Conservation (phyloP, 1,140 invertebrate species). For the Hetaerina americana region DNA sequence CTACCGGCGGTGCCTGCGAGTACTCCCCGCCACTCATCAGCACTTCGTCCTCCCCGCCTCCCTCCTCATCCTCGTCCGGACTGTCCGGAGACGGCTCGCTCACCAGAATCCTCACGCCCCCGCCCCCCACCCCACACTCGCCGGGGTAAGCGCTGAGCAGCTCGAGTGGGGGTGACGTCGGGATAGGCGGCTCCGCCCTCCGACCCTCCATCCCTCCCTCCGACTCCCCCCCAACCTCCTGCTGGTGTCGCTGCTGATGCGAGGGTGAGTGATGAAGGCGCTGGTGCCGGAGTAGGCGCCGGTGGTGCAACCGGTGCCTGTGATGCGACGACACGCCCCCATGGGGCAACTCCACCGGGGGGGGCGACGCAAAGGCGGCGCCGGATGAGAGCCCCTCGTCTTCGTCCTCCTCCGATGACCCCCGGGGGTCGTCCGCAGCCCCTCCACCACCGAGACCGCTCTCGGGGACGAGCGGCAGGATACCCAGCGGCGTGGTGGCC, state of each 20-base stretch:
- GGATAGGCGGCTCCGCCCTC: no score
- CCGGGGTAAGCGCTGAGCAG: background rate
- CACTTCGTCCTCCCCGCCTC: background rate
- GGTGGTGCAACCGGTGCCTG: background rate
- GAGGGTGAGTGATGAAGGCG: background rate
- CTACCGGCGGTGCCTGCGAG: background rate
- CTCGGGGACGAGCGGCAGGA: background rate
- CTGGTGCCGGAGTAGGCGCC: background rate
- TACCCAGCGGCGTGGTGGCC: background rate
- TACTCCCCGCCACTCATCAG: background rate
- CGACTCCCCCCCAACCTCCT: background rate
- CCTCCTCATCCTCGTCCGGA: background rate
- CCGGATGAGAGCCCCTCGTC: background rate
- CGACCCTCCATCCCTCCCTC: background rate
- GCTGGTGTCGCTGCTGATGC: background rate
- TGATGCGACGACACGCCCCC: background rate
- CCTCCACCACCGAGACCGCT: no score
- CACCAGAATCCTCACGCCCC: background rate
- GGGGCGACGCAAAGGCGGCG: background rate
- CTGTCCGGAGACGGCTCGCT: background rate
- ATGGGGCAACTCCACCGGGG: background rate
- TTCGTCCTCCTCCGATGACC: no score
- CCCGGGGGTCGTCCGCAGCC: no score
- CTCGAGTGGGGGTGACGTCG: background rate
- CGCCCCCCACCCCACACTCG: background rate